These are phyloP conservation scores for Gerris lacustris DNA, from an alignment of 2,888 invertebrate species.

Conservation along the genomic window DNA sequence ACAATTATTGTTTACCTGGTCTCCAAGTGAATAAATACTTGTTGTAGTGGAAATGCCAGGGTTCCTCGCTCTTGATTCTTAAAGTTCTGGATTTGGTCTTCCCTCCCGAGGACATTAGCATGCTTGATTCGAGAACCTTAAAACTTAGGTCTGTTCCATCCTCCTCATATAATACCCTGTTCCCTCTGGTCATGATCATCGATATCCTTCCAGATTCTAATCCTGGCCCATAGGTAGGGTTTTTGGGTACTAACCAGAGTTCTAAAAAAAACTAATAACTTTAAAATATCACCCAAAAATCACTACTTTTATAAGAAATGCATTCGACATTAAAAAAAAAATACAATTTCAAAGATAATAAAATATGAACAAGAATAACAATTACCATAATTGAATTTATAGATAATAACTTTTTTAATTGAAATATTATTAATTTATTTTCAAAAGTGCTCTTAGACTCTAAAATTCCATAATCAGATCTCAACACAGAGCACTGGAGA, in stretches of 20 bases:
- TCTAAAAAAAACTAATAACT: background rate
- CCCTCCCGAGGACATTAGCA: background rate
- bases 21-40: background rate
- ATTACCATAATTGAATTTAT: no score
- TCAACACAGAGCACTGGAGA: no score
- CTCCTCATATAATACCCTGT: background rate
- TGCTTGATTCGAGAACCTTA: background rate
- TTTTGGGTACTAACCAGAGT: background rate
- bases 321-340: no score
- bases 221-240: background rate
- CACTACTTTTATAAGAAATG: no score
- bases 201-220: conserved; percentile 5
- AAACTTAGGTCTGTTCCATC: background rate
- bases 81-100: background rate
- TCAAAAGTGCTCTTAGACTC: no score
- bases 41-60: background rate
- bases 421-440: no score
- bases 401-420: no score
- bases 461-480: no score
- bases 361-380: no score
- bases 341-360: no score
- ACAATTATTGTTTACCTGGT: background rate
- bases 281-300: no score
- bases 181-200: conserved; percentile 4
- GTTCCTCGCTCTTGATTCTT: background rate